These are phyloP conservation scores for Lutraria lutraria DNA, from an alignment of 2,888 invertebrate genomes.

Conservation along the genomic window DNA sequence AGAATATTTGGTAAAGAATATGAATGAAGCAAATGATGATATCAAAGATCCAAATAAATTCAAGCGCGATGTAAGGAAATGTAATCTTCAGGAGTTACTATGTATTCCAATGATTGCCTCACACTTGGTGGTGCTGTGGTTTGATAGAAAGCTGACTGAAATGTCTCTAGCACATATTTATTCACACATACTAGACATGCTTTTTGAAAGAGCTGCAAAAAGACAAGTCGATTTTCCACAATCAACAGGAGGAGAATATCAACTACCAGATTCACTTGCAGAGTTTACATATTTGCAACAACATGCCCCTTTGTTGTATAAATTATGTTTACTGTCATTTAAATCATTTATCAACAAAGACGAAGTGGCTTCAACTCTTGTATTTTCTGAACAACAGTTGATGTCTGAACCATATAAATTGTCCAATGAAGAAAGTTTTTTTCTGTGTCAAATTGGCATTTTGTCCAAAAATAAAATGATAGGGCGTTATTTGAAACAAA, in stretches of 20 bases:
- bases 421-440: not conserved
- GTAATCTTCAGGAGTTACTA: not conserved
- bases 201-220: not conserved
- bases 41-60: not conserved
- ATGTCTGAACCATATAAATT: not conserved
- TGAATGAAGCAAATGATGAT: not conserved
- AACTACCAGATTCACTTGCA: not conserved
- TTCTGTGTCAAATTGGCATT: not conserved
- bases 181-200: not conserved
- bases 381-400: not conserved
- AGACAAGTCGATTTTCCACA: not conserved
- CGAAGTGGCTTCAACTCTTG: not conserved
- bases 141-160: not conserved
- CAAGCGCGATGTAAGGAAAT: not conserved
- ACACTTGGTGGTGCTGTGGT: not conserved
- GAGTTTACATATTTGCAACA: not conserved
- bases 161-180: constrained; percentile 5
- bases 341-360: not conserved
- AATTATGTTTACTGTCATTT: constrained; percentile 3
- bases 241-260: not conserved
- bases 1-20: not conserved
- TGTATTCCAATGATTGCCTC: not conserved
- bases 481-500: not conserved
- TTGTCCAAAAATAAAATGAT: not conserved
- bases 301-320: not conserved